These are phyloP conservation scores for Oreocharis arfaki DNA, from an alignment of 2,113 vertebrate species.

Conservation along the genomic window DNA sequence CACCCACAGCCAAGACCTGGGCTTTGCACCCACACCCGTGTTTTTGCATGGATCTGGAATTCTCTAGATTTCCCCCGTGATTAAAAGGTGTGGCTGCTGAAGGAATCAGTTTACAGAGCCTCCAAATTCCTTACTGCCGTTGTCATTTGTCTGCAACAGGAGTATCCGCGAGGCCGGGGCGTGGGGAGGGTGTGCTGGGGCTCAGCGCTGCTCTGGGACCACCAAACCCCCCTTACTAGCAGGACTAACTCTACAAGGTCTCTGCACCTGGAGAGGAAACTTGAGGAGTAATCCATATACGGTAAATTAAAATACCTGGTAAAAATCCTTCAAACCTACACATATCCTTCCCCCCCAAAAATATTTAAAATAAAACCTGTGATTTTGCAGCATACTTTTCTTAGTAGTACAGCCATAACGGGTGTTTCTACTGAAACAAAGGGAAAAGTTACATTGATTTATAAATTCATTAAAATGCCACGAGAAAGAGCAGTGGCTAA, in stretches of 20 bases:
- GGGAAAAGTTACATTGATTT: neutral
- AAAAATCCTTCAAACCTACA: conserved; percentile 19
- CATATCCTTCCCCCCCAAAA: neutral
- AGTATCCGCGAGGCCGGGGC: neutral
- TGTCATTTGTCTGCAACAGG: conserved; percentile 34
- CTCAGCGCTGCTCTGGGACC: neutral
- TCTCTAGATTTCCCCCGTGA: neutral
- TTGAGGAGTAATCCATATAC: neutral
- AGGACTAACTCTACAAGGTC: neutral
- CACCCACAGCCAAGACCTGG: fast-evolving
- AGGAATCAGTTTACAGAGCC: conserved; percentile 33
- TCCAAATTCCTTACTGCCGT: conserved; percentile 41
- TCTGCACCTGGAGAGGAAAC: conserved; percentile 52
- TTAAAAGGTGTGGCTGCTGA: conserved; percentile 58
- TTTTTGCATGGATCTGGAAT: neutral
- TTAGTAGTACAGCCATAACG: neutral
- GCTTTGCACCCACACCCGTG: neutral
- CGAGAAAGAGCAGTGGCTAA: neutral
- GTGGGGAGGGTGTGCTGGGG: neutral
- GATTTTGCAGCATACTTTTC: neutral
- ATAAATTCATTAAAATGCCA: neutral
- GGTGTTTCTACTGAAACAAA: neutral
- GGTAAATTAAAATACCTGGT: neutral
- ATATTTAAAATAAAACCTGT: neutral
- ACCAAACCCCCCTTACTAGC: neutral